Percentiles rank a stretch among this genome's conserved stretches.
Conservation (phyloP, 2,888 invertebrate species). For the Congeria kusceri region DNA sequence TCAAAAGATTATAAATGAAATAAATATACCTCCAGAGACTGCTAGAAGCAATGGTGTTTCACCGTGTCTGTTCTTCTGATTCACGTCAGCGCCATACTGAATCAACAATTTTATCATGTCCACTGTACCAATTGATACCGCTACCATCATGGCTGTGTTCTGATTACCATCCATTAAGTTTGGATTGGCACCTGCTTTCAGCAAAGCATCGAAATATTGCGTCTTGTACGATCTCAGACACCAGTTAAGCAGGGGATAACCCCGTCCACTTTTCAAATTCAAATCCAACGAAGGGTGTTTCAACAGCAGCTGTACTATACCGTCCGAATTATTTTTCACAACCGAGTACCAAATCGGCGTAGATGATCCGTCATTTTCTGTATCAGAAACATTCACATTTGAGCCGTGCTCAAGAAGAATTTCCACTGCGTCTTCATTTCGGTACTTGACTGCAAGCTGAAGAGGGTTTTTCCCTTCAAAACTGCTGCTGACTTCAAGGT, state of each 20-base stretch:
- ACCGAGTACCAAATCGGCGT: constrained; percentile 45
- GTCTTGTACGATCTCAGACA: constrained; percentile 64
- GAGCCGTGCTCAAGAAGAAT: constrained; percentile 64
- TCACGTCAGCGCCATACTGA: constrained; percentile 71
- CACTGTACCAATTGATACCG: constrained; percentile 62
- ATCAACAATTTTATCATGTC: constrained; percentile 69
- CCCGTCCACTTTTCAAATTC: constrained; percentile 55
- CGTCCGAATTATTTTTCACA: constrained; percentile 60
- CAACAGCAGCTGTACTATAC: constrained; percentile 64
- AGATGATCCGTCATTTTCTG: constrained; percentile 44
- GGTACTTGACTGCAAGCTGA: constrained; percentile 63
- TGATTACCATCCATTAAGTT: constrained; percentile 52
- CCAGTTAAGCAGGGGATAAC: constrained; percentile 66
- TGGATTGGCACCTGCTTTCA: constrained; percentile 76
- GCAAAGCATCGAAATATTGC: constrained; percentile 62
- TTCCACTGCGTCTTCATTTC: constrained; percentile 56
- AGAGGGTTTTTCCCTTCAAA: constrained; percentile 44
- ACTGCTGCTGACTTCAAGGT: constrained; percentile 45
- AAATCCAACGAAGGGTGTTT: constrained; percentile 56
- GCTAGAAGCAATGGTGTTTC: constrained; percentile 77
- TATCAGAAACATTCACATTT: constrained; percentile 61
- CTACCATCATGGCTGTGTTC: constrained; percentile 71
- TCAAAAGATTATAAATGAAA: neutral
- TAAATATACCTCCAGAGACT: constrained; percentile 67
- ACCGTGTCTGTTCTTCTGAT: constrained; percentile 62